These are phyloP conservation scores for Salticus scenicus DNA, from an alignment of 2,888 invertebrate species.

Conservation along the genomic window DNA sequence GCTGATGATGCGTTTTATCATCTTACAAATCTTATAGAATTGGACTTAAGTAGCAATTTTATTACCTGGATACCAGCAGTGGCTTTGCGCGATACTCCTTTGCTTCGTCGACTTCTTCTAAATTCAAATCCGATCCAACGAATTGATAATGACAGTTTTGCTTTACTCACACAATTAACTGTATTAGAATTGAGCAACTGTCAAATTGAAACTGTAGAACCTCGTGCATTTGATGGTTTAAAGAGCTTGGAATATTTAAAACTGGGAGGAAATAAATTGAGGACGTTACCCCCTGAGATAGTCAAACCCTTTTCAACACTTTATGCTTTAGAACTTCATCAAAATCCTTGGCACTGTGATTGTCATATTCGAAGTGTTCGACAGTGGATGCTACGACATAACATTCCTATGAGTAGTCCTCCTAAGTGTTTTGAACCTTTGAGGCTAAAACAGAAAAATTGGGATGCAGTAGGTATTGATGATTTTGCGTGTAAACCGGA, in stretches of 20 bases:
- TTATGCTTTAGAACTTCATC: conserved; percentile 64
- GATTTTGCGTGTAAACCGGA: conserved; percentile 71
- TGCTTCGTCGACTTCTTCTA: conserved; percentile 70
- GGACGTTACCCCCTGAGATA: conserved; percentile 66
- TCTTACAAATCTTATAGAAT: conserved; percentile 71
- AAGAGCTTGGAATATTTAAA: conserved; percentile 71
- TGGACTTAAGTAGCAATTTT: conserved; percentile 71
- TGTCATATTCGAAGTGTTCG: conserved; percentile 88
- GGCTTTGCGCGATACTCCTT: conserved; percentile 68
- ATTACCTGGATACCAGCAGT: conserved; percentile 69
- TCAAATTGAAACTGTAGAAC: conserved; percentile 70
- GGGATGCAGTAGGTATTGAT: conserved; percentile 70
- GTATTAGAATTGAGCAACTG: conserved; percentile 70
- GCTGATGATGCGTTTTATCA: conserved; percentile 71
- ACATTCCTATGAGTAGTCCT: conserved; percentile 85
- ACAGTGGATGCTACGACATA: conserved; percentile 86
- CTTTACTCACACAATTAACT: conserved; percentile 64
- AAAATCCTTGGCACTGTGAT: conserved; percentile 82
- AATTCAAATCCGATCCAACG: conserved; percentile 71
- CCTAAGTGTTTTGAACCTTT: conserved; percentile 84
- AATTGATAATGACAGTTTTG: conserved; percentile 71
- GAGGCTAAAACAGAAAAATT: conserved; percentile 70
- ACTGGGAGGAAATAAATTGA: conserved; percentile 71
- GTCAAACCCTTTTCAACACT: conserved; percentile 67
- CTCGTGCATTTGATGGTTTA: conserved; percentile 71